phyloP scores from a whole-genome alignment of 1,140 invertebrate species.

The Zophobas atratus region DNA sequence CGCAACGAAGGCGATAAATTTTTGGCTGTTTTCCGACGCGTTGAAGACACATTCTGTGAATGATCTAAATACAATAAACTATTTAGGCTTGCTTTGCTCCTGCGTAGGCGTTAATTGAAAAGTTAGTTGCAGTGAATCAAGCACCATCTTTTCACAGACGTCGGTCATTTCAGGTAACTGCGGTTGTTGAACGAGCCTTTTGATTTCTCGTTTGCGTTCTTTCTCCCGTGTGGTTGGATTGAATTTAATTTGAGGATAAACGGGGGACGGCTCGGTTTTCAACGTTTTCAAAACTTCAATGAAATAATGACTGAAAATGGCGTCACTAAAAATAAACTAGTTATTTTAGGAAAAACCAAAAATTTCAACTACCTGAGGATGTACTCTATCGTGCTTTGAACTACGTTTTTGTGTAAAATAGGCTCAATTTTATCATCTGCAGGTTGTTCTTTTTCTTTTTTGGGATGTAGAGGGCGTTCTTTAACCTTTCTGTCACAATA shows the following conservation, averaged over 20 bases:
- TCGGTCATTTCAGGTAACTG: constrained; percentile 42
- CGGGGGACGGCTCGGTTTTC: constrained; percentile 5
- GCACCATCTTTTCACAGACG: constrained; percentile 53
- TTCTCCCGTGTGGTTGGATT: neutral
- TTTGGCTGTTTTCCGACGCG: constrained; percentile 89
- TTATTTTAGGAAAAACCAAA: constrained; percentile 3
- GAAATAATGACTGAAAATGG: constrained; percentile 42
- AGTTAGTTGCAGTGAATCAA: constrained; percentile 54
- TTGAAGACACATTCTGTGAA: constrained; percentile 70
- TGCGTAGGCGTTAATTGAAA: constrained; percentile 46
- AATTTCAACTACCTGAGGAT: neutral
- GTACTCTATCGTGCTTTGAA: neutral
- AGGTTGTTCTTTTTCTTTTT: neutral
- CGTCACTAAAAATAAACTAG: constrained; percentile 16
- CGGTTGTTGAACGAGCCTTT: constrained; percentile 47
- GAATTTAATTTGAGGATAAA: constrained; percentile 25
- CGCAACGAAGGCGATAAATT: constrained; percentile 96
- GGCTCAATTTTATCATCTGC: no score
- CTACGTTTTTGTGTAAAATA: no score
- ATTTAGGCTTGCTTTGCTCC: neutral
- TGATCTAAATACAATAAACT: constrained; percentile 40
- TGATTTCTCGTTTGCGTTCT: constrained; percentile 27
- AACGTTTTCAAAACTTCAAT: constrained; percentile 1
- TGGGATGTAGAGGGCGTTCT: neutral
- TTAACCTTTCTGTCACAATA: constrained; percentile 5